Conservation (phyloP, 2,888 invertebrate species). For the Lottia scabra region DNA sequence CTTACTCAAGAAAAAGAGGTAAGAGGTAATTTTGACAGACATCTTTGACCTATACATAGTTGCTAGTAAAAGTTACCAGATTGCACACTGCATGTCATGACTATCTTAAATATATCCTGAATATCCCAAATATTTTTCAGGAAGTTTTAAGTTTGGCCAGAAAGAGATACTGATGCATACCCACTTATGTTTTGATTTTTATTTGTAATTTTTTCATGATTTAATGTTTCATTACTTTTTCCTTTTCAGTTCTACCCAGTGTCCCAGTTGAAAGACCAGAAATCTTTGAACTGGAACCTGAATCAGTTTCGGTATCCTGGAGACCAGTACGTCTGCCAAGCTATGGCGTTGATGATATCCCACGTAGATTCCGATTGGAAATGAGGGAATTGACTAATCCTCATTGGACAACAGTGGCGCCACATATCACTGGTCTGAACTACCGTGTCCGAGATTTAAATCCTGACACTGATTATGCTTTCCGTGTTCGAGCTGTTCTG, state of each 20-base stretch:
- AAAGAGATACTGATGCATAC: no score
- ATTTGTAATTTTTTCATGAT: not conserved
- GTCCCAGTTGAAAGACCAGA: slow-evolving; percentile 57
- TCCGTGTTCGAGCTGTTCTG: slow-evolving; percentile 94
- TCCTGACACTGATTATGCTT: slow-evolving; percentile 94
- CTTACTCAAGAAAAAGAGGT: slow-evolving; percentile 51
- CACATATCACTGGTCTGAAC: slow-evolving; percentile 42
- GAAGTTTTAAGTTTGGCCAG: no score
- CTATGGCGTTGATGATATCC: slow-evolving; percentile 6
- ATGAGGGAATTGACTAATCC: slow-evolving; percentile 48
- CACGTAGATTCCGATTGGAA: slow-evolving; percentile 23
- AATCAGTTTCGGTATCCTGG: slow-evolving; percentile 59
- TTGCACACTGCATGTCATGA: not conserved
- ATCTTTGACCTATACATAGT: no score
- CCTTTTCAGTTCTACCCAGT: slow-evolving; percentile 40
- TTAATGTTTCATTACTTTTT: not conserved
- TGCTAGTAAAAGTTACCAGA: no score
- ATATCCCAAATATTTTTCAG: no score
- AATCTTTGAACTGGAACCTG: slow-evolving; percentile 52
- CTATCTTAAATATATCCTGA: no score
- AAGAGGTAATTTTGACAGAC: slow-evolving; percentile 18
- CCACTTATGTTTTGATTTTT: no score
- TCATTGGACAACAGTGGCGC: slow-evolving; percentile 49
- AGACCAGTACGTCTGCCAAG: slow-evolving; percentile 44
- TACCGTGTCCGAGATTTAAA: slow-evolving; percentile 73